Evolutionary conservation across 2,888 invertebrate species (phyloP).

Genomic region (Thyatira batis): DNA sequence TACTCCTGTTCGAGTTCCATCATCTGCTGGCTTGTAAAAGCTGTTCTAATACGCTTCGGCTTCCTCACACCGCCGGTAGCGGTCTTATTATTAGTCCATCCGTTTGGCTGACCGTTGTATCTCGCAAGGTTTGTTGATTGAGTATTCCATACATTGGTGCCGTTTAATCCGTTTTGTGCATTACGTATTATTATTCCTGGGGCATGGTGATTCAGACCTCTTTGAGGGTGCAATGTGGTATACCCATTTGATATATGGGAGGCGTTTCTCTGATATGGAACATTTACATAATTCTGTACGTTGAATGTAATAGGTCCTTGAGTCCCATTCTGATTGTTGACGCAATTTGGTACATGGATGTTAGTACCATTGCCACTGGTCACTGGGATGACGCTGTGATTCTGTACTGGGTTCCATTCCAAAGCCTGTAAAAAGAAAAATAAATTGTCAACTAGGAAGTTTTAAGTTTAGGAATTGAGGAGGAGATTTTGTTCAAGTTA

Average conservation of each 20-base stretch:
- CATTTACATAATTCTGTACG: conserved; percentile 23
- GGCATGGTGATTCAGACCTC: conserved; percentile 8
- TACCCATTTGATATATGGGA: conserved; percentile 14
- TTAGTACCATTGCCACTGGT: conserved; percentile 16
- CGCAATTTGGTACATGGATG: conserved; percentile 19
- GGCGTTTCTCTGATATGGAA: conserved; percentile 13
- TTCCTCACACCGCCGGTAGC: conserved; percentile 42
- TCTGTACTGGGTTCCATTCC: conserved; percentile 33
- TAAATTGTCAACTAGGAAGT: background rate
- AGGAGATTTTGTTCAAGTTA: background rate
- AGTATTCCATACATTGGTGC: conserved; percentile 14
- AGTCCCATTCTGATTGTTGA: conserved; percentile 18
- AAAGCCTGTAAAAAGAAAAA: conserved; percentile 31
- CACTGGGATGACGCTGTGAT: conserved; percentile 19
- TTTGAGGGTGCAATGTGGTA: conserved; percentile 18
- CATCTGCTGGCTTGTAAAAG: conserved; percentile 89
- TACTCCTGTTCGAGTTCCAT: conserved; percentile 90
- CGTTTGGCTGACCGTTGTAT: conserved; percentile 22
- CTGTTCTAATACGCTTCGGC: conserved; percentile 87
- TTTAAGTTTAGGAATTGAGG: background rate
- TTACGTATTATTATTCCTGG: background rate
- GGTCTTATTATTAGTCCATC: conserved; percentile 30
- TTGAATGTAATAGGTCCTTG: conserved; percentile 6
- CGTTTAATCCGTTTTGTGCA: conserved; percentile 7
- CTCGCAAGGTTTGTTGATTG: conserved; percentile 16